Evolutionary conservation across 2,888 invertebrate species (phyloP), one percentile per base, ranked within the genome.

Genomic region (Nipponacmea schrenckii): DNA sequence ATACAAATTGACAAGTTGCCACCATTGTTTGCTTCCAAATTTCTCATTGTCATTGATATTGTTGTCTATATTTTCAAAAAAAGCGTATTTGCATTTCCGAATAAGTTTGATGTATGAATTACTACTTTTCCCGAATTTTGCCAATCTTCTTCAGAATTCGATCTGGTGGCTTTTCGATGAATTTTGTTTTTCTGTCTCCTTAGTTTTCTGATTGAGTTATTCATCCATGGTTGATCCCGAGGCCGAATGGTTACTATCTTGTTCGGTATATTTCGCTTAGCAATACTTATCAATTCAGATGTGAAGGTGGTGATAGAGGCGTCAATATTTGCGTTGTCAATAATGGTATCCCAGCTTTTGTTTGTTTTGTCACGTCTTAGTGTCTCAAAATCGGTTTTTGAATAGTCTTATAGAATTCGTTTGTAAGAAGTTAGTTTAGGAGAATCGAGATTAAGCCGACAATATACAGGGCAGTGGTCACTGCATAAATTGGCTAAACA

Each of bases 61-160:
- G 8, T 56, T 56, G 24, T 56, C 56, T 24, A 56, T 8, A 56
- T 56, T 56, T 24, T n/a, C n/a, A 24, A 20, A 56, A 56, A n/a
- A 56, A 10, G 1, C 20, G 8, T 20, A 20, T 56, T 56, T 56
- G 24, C 56, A 56, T n/a, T n/a, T 56, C 24, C 56, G 5, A 56
- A 56, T 56, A 56, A 56, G 56, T n/a, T 56, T 56, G 24, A 56
- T 56, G 24, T 20, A 56, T 56, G n/a, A n/a, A 56, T 56, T 56
- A 12, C 56, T 56, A 24, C n/a, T 56, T 56, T 56, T 56, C 24
- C 56, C 20, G 24, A 56, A 56, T 56, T 56, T 56, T 20, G 20
- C 56, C 56, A 56, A 24, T 56, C 7, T 10, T 20, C 56, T 56
- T n/a, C 56, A n/a, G 24, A 20, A 56, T 56, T 24, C 24, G 56